A percentile compares a stretch with the other conserved stretches of the same genome.
Conservation (phyloP, 2,113 vertebrate genomes). For the Anoura caudifer region DNA sequence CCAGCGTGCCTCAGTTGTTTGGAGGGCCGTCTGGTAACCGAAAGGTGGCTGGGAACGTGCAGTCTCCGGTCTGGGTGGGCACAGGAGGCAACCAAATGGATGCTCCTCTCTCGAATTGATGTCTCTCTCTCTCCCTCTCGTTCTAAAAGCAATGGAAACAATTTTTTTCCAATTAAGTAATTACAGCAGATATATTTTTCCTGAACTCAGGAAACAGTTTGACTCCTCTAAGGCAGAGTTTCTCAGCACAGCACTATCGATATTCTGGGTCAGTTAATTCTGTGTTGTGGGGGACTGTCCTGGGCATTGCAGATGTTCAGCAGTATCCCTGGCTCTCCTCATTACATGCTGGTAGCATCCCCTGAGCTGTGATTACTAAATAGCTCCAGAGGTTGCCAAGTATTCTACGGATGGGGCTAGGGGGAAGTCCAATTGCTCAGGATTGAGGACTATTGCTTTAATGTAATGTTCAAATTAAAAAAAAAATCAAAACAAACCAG, state of each 20-base stretch:
- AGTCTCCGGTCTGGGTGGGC: no score
- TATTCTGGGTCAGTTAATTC: neutral
- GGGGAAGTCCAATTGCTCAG: neutral
- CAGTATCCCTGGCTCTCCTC: neutral
- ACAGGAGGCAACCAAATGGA: neutral
- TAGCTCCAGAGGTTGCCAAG: neutral
- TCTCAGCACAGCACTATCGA: neutral
- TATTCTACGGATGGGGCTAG: neutral
- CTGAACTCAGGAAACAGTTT: neutral
- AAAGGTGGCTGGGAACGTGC: neutral
- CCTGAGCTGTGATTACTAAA: neutral
- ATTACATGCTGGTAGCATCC: neutral
- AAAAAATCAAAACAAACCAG: neutral
- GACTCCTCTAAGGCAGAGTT: neutral
- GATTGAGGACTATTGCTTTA: neutral
- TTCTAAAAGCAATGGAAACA: neutral
- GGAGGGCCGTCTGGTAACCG: no score
- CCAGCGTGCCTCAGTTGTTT: neutral
- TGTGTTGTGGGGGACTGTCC: neutral
- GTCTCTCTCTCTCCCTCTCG: neutral
- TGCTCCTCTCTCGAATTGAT: neutral
- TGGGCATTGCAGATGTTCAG: neutral
- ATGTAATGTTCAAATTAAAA: neutral
- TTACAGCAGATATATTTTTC: neutral
- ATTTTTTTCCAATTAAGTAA: neutral